Evolutionary conservation across 35 echinoderm and acorn worm genomes (phyloP), one percentile per base, ranked within the genome.

Genomic region (Acanthaster planci): DNA sequence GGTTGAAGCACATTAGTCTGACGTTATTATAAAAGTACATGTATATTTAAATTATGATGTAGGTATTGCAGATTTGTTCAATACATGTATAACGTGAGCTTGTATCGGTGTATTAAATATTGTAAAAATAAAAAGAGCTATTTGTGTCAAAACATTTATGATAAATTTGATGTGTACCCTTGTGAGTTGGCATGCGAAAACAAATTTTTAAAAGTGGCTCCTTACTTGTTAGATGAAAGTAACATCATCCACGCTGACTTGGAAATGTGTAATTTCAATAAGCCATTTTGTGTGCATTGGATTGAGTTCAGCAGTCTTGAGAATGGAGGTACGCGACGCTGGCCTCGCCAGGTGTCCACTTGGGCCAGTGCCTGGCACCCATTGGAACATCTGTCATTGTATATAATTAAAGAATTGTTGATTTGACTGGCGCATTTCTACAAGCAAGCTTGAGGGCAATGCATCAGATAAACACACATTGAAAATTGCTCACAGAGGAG

Each of bases 41-140:
- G 64, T 72, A 72, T 72, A 72, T 72, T 72, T 72, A 72, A 72
- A 72, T 72, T 72, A 72, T 72, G 64, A 72, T 72, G 64, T 72
- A 72, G 64, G 64, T 72, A 72, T 72, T 72, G 4, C 4, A 47
- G 9, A 72, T 27, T 72, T 72, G 22, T 27, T 72, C 30, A 29
- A 26, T 72, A 72, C 9, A 60, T 31, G 30, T 72, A 26, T 27
- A 31, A 31, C 21, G 14, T 21, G 30, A 72, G 30, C 15, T 19
- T 72, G 42, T 72, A 72, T 72, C 30, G 64, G 64, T 72, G 64
- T 72, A 72, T 31, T 15, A 34, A 72, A 31, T 31, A 31, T 31
- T 72, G 64, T 72, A 72, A 72, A 72, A 26, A 72, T 14, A 72
- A 72, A 72, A 67, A 72, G 23, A 34, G 26, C 64, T 31, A 31